These are phyloP conservation scores for Trachelus stipa DNA, from an alignment of 2,888 invertebrate species.

Conservation along the genomic window DNA sequence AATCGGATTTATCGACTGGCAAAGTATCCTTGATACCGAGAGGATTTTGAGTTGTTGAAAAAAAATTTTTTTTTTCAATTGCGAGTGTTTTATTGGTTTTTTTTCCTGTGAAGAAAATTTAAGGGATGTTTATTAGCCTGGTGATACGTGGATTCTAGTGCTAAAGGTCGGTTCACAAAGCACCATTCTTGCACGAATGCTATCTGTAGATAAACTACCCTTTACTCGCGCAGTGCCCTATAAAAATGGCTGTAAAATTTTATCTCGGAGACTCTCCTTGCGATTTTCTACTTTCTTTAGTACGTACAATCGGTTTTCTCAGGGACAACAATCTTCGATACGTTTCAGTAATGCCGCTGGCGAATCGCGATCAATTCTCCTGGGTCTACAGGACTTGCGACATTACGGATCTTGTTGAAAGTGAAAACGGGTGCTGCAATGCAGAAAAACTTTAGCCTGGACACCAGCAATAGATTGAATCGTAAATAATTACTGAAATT, in stretches of 20 bases:
- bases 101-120: neutral
- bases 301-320: neutral
- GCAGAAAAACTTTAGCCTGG: conserved; percentile 6
- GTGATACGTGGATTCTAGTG: neutral
- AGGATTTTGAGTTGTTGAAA: neutral
- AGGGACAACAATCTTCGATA: neutral
- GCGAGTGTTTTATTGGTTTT: neutral
- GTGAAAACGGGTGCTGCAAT: conserved; percentile 8
- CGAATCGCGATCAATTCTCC: neutral
- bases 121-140: neutral
- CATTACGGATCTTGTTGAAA: conserved; percentile 9
- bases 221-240: neutral
- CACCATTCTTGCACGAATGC: neutral
- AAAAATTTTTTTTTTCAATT: no score
- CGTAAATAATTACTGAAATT: neutral
- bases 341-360: neutral
- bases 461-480: neutral
- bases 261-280: neutral
- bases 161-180: neutral
- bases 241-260: neutral
- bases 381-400: neutral
- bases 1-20: neutral
- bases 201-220: neutral
- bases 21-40: neutral
- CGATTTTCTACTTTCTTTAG: neutral